phyloP scores from a whole-genome alignment of 2,888 invertebrate species.

The Scrobipalpa costella region DNA sequence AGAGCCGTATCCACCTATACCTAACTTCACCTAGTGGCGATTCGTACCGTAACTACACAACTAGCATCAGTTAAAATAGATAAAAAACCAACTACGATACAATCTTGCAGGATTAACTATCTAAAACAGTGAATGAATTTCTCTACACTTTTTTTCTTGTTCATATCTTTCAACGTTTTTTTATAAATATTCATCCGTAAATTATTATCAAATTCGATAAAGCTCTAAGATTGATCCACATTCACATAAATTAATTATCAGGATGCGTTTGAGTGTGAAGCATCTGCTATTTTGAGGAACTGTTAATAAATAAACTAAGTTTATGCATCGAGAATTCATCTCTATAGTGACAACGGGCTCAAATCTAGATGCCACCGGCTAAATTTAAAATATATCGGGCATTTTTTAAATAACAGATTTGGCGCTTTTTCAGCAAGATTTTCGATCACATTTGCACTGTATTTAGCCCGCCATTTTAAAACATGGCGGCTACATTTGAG shows the following conservation, averaged over 20 bases:
- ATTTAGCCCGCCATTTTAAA: too few relatives aligned
- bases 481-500: too few relatives aligned
- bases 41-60: slow-evolving; percentile 55
- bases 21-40: slow-evolving; percentile 59
- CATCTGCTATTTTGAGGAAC: slow-evolving; percentile 21
- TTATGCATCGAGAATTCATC: slow-evolving; percentile 36
- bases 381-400: too few relatives aligned
- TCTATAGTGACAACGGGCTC: not conserved
- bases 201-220: slow-evolving; percentile 82
- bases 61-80: slow-evolving; percentile 77
- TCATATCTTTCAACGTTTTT: slow-evolving; percentile 37
- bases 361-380: too few relatives aligned
- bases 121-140: slow-evolving; percentile 65
- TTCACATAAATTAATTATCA: slow-evolving; percentile 67
- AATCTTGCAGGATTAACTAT: slow-evolving; percentile 66
- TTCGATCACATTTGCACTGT: too few relatives aligned
- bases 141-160: slow-evolving; percentile 50
- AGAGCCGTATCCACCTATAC: slow-evolving; percentile 59
- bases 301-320: slow-evolving; percentile 34
- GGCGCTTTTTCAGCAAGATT: too few relatives aligned
- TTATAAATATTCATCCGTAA: slow-evolving; percentile 74
- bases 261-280: slow-evolving; percentile 19
- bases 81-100: slow-evolving; percentile 66
- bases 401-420: too few relatives aligned
- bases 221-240: slow-evolving; percentile 81